phyloP scores from a whole-genome alignment of 2,113 vertebrate genomes.

The Alethe castanea region DNA sequence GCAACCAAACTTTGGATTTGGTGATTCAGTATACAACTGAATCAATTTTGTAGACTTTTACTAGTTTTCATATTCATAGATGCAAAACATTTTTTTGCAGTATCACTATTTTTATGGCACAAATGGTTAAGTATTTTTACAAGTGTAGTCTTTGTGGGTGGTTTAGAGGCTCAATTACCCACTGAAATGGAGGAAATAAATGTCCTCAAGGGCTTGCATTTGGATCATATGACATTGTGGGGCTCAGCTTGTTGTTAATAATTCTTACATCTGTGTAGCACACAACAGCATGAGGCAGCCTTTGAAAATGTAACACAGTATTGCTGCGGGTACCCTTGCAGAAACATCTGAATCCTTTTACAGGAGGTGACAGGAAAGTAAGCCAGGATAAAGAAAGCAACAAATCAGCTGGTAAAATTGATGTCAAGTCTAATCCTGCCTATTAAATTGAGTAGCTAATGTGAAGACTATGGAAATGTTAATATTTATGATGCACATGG shows the following conservation, averaged over 20 bases:
- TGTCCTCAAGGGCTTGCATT: constrained; percentile 10
- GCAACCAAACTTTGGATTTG: not conserved
- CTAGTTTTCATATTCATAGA: not conserved
- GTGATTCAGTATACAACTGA: not conserved
- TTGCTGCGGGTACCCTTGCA: not conserved
- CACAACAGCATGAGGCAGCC: not conserved
- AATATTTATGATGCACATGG: not conserved
- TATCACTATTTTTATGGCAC: not conserved
- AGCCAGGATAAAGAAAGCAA: not conserved
- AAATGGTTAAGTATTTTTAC: constrained; percentile 21
- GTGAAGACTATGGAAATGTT: not conserved
- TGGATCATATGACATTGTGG: not conserved
- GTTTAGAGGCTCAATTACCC: constrained; percentile 27
- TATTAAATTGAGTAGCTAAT: not conserved
- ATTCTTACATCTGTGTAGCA: not conserved
- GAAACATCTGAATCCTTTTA: not conserved
- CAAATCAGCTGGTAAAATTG: not conserved
- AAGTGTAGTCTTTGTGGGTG: constrained; percentile 21
- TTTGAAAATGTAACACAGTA: not conserved
- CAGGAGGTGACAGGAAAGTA: not conserved
- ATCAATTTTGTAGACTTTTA: not conserved
- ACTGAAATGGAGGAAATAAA: constrained; percentile 17
- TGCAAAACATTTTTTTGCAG: not conserved
- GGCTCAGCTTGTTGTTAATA: not conserved
- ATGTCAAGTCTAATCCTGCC: not conserved